These are phyloP conservation scores for Austrolebias charrua DNA, from an alignment of 2,797 vertebrate genomes.

Conservation along the genomic window DNA sequence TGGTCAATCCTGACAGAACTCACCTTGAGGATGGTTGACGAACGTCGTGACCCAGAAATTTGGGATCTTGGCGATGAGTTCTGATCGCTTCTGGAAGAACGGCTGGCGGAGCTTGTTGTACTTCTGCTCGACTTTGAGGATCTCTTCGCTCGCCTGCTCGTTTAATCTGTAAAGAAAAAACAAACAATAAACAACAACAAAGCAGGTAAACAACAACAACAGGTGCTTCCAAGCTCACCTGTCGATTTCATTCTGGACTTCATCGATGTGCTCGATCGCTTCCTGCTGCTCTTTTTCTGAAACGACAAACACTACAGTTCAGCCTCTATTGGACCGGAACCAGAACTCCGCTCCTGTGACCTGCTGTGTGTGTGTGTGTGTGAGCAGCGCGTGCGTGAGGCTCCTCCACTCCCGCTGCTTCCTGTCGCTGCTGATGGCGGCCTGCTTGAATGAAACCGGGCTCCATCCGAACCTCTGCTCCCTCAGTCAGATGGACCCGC, in stretches of 20 bases:
- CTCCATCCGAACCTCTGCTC: constrained; percentile 19
- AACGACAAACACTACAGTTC: not conserved
- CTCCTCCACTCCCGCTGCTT: constrained; percentile 79
- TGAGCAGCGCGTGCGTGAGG: not conserved
- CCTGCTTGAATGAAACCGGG: constrained; percentile 72
- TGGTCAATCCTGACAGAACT: not conserved
- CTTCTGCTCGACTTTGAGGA: constrained; percentile 99
- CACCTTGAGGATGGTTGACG: constrained; percentile 99
- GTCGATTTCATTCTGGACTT: constrained; percentile 99
- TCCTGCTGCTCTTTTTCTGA: constrained; percentile 98
- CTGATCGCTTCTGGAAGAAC: constrained; percentile 98
- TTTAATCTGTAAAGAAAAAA: constrained; percentile 85
- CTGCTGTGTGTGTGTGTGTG: not conserved
- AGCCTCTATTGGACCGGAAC: too few species aligned
- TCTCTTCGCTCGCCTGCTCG: constrained; percentile 98
- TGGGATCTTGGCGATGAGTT: constrained; percentile 98
- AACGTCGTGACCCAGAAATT: constrained; percentile 99
- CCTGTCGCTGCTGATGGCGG: constrained; percentile 87
- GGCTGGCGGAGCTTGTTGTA: constrained; percentile 99
- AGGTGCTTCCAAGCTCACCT: constrained; percentile 76
- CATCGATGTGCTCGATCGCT: constrained; percentile 98
- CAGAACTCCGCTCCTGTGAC: too few species aligned
- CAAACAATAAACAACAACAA: not conserved
- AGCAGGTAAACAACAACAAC: not conserved
- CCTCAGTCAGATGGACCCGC: not conserved